Evolutionary conservation across 2,888 invertebrate species (phyloP), one percentile per base, ranked within the genome.

Genomic region (Microplitis manilae): DNA sequence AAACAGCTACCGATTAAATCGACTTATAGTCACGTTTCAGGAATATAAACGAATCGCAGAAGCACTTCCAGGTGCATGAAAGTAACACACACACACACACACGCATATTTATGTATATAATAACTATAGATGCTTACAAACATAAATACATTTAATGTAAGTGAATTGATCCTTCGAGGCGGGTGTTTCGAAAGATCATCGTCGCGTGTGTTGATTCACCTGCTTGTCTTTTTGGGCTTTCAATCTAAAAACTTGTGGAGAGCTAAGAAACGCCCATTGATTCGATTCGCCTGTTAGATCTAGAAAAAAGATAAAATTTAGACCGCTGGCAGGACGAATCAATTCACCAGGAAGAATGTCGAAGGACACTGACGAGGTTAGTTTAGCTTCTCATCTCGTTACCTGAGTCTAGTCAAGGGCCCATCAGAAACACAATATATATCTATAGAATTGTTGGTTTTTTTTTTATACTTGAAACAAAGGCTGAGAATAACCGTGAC

Each of bases 1-100:
- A 69, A 77, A 74, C 73, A 81, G 86, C 87, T 87, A 87, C 87
- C 88, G 88, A 89, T 89, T 86, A 87, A 86, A 86, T 88, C 85
- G 86, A 86, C 81, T 76, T 78, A 77, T 76, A 78, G 75, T 75
- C 71, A 71, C 71, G 61, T 61, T 39, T 38, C 39, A 15, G 8
- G 39, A 17, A 62, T 72, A 79, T 80, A 77, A 76, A 79, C 73
- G 70, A 73, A 59, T 70, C 61, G 39, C 76, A 68, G 70, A 71
- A 76, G 74, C 77, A 62, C 68, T 39, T 40, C 62, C 62, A 40
- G 72, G 68, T 79, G 74, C 77, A 73, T 65, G 30, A n/a, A 13
- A 64, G 15, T 8, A 50, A 39, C 17, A 17, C 17, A 17, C 17
- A 17, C 17, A 17, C 17, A 17, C 17, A 17, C 17, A 50, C 17